Evolutionary conservation across 2,113 vertebrate genomes (phyloP).

Genomic region (Taurulus bubalis): DNA sequence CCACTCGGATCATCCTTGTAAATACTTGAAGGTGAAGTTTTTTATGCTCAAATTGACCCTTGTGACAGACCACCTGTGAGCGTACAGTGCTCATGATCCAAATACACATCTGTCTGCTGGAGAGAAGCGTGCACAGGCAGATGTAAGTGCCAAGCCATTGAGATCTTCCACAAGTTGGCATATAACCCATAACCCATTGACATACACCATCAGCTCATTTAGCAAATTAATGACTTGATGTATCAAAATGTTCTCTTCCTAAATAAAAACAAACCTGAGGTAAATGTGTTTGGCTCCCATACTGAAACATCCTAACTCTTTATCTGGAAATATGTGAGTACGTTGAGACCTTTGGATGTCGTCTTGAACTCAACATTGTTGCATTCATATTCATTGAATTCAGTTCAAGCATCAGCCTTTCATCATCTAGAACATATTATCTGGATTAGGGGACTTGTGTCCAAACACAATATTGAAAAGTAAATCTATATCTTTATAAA

Average conservation of each 20-base stretch:
- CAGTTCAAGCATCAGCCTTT: neutral
- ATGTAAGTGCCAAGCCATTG: neutral
- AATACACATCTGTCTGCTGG: neutral
- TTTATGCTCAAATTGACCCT: conserved; percentile 52
- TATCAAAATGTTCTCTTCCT: neutral
- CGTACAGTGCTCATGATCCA: conserved; percentile 18
- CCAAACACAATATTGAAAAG: neutral
- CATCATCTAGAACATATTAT: neutral
- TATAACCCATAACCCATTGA: neutral
- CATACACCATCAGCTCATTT: neutral
- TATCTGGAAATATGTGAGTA: neutral
- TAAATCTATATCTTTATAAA: neutral
- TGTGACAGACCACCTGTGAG: conserved; percentile 24
- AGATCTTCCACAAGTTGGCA: neutral
- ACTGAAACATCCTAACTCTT: neutral
- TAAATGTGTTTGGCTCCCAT: neutral
- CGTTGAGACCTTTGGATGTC: neutral
- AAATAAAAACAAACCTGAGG: neutral
- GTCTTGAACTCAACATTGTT: neutral
- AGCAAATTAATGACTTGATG: neutral
- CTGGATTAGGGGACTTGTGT: neutral
- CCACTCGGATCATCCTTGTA: conserved; percentile 52
- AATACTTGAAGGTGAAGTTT: conserved; percentile 51
- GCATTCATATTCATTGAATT: neutral
- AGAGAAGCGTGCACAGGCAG: neutral